phyloP scores from a whole-genome alignment of 2,888 invertebrate species.

The Cyclophora punctaria region DNA sequence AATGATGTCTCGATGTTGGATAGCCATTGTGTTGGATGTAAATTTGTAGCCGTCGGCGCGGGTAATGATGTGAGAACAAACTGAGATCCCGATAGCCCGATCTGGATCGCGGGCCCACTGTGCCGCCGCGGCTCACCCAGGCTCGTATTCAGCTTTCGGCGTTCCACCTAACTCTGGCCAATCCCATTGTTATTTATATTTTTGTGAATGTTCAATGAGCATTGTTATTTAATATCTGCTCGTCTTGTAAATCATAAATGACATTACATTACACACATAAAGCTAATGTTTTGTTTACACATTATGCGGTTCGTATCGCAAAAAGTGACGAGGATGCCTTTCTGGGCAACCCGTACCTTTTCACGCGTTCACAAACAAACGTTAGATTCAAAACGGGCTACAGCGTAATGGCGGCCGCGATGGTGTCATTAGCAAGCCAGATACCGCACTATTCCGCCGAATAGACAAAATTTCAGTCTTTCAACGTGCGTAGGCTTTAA shows the following conservation, averaged over 20 bases:
- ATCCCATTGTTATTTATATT: conserved; percentile 39
- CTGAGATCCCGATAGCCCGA: conserved; percentile 72
- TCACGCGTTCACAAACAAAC: conserved; percentile 53
- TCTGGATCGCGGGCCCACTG: conserved; percentile 66
- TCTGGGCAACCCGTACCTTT: conserved; percentile 14
- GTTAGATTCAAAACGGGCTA: conserved; percentile 53
- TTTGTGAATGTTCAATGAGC: conserved; percentile 41
- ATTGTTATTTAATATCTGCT: conserved; percentile 40
- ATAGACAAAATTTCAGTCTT: conserved; percentile 72
- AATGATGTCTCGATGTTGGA: conserved; percentile 76
- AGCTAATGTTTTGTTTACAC: conserved; percentile 10
- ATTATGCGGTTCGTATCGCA: conserved; percentile 11
- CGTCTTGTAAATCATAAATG: conserved; percentile 50
- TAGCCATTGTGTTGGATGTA: conserved; percentile 76
- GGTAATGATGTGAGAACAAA: conserved; percentile 76
- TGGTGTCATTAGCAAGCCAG: conserved; percentile 64
- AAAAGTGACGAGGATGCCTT: conserved; percentile 18
- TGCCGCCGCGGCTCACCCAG: conserved; percentile 55
- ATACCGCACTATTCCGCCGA: conserved; percentile 72
- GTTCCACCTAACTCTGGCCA: conserved; percentile 36
- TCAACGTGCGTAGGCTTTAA: conserved; percentile 63
- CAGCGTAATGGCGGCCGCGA: conserved; percentile 49
- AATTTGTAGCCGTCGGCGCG: conserved; percentile 76
- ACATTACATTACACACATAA: conserved; percentile 1
- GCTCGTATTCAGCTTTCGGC: conserved; percentile 59